Conservation (phyloP, 2,797 vertebrate species). For the Telmatherina bonti region DNA sequence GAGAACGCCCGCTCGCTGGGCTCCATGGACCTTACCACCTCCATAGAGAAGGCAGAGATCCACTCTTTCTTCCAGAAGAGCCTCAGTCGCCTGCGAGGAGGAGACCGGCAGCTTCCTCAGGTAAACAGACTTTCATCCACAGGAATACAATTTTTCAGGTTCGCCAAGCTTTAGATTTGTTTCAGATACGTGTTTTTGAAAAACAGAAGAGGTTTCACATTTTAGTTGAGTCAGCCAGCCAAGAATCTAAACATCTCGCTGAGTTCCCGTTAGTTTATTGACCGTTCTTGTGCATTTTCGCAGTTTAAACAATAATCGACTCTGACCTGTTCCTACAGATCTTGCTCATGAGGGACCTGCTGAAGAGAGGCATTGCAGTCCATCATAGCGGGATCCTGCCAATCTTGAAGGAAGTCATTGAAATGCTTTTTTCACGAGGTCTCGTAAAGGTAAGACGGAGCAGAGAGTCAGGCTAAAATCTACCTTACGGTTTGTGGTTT, state of each 20-base stretch:
- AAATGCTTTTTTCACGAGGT: slow-evolving; percentile 95
- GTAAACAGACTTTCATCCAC: slow-evolving; percentile 47
- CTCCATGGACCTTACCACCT: slow-evolving; percentile 89
- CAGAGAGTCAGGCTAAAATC: neutral
- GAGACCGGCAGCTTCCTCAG: slow-evolving; percentile 88
- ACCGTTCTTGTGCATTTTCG: neutral
- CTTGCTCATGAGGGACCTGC: slow-evolving; percentile 87
- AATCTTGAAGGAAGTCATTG: slow-evolving; percentile 94
- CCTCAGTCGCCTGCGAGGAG: slow-evolving; percentile 88
- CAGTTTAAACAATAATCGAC: neutral
- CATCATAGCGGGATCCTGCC: slow-evolving; percentile 95
- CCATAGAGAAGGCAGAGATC: slow-evolving; percentile 90
- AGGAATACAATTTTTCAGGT: neutral
- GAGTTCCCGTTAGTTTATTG: neutral
- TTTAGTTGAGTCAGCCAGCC: no score
- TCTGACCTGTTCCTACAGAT: slow-evolving; percentile 72
- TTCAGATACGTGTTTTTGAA: neutral
- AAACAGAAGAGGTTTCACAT: neutral
- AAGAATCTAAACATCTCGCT: no score
- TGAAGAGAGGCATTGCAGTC: slow-evolving; percentile 91
- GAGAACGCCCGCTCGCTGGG: slow-evolving; percentile 90
- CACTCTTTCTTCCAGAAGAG: slow-evolving; percentile 94
- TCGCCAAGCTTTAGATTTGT: neutral
- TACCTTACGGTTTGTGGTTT: neutral
- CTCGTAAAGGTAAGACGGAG: slow-evolving; percentile 87